Evolutionary conservation across 2,888 invertebrate genomes (phyloP), one percentile per base, ranked within the genome.

Genomic region (Chirona hameri): DNA sequence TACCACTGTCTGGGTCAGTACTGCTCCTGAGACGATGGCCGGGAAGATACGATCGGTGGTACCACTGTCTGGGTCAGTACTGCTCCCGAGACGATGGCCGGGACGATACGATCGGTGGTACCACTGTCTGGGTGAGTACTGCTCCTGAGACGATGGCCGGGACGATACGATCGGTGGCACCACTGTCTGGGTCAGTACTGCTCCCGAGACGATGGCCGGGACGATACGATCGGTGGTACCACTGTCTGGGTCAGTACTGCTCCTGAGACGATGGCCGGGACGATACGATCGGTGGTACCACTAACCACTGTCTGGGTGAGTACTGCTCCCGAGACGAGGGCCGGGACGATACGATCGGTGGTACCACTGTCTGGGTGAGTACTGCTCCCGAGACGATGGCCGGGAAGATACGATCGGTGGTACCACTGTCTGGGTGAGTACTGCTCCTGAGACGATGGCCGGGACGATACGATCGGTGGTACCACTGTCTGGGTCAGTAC

Each of bases 31-130:
- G n/a, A n/a, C n/a, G n/a, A n/a, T n/a, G n/a, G n/a, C n/a, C n/a
- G n/a, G n/a, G n/a, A n/a, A n/a, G n/a, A n/a, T n/a, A n/a, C n/a
- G n/a, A 14, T 29, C 69, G 69, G 29, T 27, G 69, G 27, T 69
- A 69, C 69, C 12, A 14, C 69, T 69, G 69, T 15, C 29, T 12
- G 27, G 69, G 69, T 69, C 9, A 21, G 69, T 27, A 14, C 9
- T 10, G 69, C n/a, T 4, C 24, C n/a, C n/a, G n/a, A n/a, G n/a
- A n/a, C n/a, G n/a, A n/a, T n/a, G n/a, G n/a, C n/a, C n/a, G n/a
- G n/a, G n/a, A n/a, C n/a, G n/a, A n/a, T n/a, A n/a, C n/a, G n/a
- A 98, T 88, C 91, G 93, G 9, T 97, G 96, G 89, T 96, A 96
- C 87, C 91, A 93, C 85, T 98, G 98, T 87, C 90, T 89, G 86